Evolutionary conservation across 2,888 invertebrate genomes (phyloP).

Genomic region (Chrysolina haemoptera): DNA sequence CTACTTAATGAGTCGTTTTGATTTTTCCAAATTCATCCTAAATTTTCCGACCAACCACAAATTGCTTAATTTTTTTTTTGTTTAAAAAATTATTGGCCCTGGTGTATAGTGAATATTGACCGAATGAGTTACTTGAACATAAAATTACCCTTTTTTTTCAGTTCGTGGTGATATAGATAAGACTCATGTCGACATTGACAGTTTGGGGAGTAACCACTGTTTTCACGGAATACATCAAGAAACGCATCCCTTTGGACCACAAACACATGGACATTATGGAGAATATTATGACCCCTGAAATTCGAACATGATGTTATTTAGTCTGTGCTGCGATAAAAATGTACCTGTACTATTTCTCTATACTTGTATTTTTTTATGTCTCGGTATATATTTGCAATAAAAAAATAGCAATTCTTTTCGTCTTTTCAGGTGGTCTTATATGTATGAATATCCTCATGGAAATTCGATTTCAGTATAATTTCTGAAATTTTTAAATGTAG

Average conservation of each 20-base stretch:
- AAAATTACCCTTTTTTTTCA: conserved; percentile 2
- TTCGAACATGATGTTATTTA: background rate
- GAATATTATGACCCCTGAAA: conserved; percentile 25
- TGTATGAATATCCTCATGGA: too few relatives aligned
- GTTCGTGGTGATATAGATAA: conserved; percentile 7
- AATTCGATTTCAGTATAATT: too few relatives aligned
- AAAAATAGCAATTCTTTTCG: background rate
- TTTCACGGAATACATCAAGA: conserved; percentile 29
- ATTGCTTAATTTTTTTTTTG: too few relatives aligned
- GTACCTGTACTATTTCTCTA: conserved; percentile 1
- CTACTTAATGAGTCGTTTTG: too few relatives aligned
- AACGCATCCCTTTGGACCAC: conserved; percentile 14
- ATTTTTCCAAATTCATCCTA: too few relatives aligned
- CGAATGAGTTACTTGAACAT: background rate
- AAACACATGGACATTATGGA: conserved; percentile 16
- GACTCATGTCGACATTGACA: conserved; percentile 15
- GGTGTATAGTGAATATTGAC: background rate
- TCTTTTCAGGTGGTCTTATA: too few relatives aligned
- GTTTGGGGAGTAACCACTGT: conserved; percentile 18
- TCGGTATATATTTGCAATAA: background rate
- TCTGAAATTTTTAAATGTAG: too few relatives aligned
- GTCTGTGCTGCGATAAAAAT: conserved; percentile 8
- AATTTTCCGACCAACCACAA: too few relatives aligned
- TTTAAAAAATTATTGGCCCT: too few relatives aligned
- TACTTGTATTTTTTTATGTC: background rate